These are phyloP conservation scores for Orchesellides sinensis DNA, from an alignment of 2,888 invertebrate species.

Conservation along the genomic window DNA sequence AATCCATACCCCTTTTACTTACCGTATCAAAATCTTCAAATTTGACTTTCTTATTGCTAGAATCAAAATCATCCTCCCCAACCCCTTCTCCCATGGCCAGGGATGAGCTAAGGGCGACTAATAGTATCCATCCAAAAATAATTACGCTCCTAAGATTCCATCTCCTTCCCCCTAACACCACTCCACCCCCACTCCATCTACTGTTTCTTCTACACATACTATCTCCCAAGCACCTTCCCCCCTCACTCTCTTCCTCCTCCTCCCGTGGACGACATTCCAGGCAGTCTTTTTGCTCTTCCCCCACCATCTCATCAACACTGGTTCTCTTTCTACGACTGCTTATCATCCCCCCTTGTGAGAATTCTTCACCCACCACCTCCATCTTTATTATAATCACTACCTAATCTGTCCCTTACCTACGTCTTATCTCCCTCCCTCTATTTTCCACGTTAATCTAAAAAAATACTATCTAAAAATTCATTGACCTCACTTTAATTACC, in stretches of 20 bases:
- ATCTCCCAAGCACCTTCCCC: not conserved
- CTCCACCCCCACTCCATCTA: not conserved
- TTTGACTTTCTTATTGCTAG: constrained; percentile 67
- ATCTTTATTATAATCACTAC: too few relatives aligned
- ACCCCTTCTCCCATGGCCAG: constrained; percentile 22
- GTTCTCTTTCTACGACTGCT: too few relatives aligned
- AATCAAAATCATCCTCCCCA: constrained; percentile 62
- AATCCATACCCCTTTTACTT: not conserved
- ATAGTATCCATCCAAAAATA: not conserved
- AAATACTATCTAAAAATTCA: not conserved
- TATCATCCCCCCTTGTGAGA: too few relatives aligned
- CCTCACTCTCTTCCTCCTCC: not conserved
- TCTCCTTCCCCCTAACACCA: not conserved
- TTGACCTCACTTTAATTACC: too few relatives aligned
- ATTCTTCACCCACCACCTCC: too few relatives aligned
- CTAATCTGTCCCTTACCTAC: too few relatives aligned
- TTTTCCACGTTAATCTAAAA: too few relatives aligned
- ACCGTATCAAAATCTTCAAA: constrained; percentile 70
- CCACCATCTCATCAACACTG: too few relatives aligned
- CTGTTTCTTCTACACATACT: too few relatives aligned
- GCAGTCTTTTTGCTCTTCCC: not conserved
- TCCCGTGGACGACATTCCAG: not conserved
- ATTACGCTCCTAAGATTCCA: not conserved
- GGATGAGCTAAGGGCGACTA: not conserved
- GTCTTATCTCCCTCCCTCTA: too few relatives aligned